Conservation (phyloP, 92 coral and sea anemone species). For the Zoanthus sociatus region DNA sequence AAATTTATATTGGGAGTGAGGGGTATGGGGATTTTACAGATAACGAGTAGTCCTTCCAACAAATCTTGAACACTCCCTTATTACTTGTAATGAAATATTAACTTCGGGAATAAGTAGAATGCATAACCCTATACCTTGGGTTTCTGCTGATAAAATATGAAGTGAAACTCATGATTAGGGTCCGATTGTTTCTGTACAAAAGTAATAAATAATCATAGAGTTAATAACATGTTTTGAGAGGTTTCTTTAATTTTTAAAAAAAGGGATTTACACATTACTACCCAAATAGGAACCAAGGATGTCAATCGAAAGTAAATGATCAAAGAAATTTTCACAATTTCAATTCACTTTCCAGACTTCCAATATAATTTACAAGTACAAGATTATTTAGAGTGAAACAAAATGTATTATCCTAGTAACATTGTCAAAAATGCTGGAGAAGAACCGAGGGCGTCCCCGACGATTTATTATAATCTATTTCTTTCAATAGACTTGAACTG, state of each 20-base stretch:
- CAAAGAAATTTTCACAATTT: slow-evolving; percentile 5
- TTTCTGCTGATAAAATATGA: not conserved
- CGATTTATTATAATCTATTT: not conserved
- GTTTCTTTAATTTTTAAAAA: not conserved
- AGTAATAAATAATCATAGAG: not conserved
- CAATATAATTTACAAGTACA: not conserved
- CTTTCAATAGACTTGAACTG: not conserved
- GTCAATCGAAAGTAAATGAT: not conserved
- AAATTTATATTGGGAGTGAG: too few species aligned
- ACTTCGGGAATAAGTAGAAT: not conserved
- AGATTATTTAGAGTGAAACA: not conserved
- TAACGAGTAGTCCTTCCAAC: too few species aligned
- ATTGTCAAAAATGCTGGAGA: slow-evolving; percentile 6
- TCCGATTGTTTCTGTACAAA: not conserved
- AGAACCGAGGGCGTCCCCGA: not conserved
- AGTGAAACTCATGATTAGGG: not conserved
- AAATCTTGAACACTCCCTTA: not conserved
- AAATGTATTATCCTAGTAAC: not conserved
- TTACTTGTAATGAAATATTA: not conserved
- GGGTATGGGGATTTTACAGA: too few species aligned
- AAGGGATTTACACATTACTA: not conserved
- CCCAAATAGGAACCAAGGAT: not conserved
- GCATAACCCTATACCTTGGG: not conserved
- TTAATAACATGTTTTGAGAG: not conserved
- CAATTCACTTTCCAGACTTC: not conserved